phyloP scores from a whole-genome alignment of 2,797 vertebrate species.

The Bryconaethiops microstoma region DNA sequence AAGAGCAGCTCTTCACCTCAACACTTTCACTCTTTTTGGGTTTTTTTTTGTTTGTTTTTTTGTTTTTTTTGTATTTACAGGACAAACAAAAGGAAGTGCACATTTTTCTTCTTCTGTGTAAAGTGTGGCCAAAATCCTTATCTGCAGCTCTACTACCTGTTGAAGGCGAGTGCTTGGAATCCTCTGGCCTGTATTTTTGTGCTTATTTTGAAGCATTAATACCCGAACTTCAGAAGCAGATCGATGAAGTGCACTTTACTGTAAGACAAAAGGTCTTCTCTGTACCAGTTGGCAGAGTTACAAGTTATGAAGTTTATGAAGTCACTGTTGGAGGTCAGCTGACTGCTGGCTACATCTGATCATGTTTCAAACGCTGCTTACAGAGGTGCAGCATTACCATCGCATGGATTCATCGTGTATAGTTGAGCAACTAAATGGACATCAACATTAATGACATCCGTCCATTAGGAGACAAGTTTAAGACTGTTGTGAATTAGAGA shows the following conservation, averaged over 20 bases:
- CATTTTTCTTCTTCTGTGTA: slow-evolving; percentile 41
- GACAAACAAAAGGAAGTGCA: slow-evolving; percentile 30
- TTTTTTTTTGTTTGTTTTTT: slow-evolving; percentile 16
- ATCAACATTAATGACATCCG: background rate
- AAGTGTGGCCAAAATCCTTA: slow-evolving; percentile 46
- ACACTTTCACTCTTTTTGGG: slow-evolving; percentile 15
- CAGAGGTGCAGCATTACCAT: slow-evolving; percentile 18
- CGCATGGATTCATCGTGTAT: slow-evolving; percentile 24
- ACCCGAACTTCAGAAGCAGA: slow-evolving; percentile 56
- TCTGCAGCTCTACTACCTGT: slow-evolving; percentile 56
- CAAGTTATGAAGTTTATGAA: slow-evolving; percentile 16
- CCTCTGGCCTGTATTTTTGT: slow-evolving; percentile 58
- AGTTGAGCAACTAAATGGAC: slow-evolving; percentile 32
- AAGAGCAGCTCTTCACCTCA: slow-evolving; percentile 30
- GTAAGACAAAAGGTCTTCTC: slow-evolving; percentile 57
- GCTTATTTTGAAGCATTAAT: slow-evolving; percentile 76
- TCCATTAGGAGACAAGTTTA: slow-evolving; percentile 7
- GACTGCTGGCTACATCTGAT: background rate
- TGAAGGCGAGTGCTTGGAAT: slow-evolving; percentile 52
- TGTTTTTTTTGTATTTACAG: slow-evolving; percentile 21
- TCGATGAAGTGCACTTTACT: slow-evolving; percentile 82
- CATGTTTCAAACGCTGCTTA: slow-evolving; percentile 40
- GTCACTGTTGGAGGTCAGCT: slow-evolving; percentile 15
- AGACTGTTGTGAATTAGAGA: background rate
- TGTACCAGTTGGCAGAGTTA: slow-evolving; percentile 24